phyloP scores from a whole-genome alignment of 2,113 vertebrate genomes.

The Cephalopholis sonnerati region DNA sequence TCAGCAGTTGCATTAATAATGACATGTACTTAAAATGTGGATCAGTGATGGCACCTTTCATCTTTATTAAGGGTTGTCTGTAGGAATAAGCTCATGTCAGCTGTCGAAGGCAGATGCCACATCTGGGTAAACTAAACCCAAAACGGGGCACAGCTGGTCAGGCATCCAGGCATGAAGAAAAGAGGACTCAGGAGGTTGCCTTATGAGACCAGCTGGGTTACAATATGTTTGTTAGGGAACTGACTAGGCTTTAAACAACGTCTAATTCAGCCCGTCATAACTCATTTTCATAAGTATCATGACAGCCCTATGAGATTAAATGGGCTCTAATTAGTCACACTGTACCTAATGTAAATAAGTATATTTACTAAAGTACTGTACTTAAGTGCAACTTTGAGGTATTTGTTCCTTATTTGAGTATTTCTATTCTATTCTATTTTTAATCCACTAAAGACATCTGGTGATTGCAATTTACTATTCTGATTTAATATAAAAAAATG shows the following conservation, averaged over 20 bases:
- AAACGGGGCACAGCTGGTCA: slow-evolving; percentile 65
- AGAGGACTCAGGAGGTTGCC: slow-evolving; percentile 35
- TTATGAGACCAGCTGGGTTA: slow-evolving; percentile 65
- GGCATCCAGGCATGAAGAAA: slow-evolving; percentile 44
- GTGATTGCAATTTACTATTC: neutral
- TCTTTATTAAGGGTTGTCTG: neutral
- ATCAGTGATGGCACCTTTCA: neutral
- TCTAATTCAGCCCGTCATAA: slow-evolving; percentile 21
- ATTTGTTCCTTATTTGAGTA: neutral
- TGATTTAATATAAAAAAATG: no score
- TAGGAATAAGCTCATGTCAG: slow-evolving; percentile 23
- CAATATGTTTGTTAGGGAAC: slow-evolving; percentile 55
- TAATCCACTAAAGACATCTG: neutral
- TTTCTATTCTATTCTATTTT: neutral
- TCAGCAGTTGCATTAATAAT: neutral
- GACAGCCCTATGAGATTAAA: neutral
- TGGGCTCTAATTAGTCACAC: neutral
- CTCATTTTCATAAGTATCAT: slow-evolving; percentile 31
- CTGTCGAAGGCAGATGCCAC: slow-evolving; percentile 38
- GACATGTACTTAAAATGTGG: neutral
- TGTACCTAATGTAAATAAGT: neutral
- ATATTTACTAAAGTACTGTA: neutral
- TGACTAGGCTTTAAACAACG: slow-evolving; percentile 23
- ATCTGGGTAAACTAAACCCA: slow-evolving; percentile 39
- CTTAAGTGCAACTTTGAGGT: neutral